Conservation (phyloP, 2,113 vertebrate genomes). For the Macroglossus sobrinus region DNA sequence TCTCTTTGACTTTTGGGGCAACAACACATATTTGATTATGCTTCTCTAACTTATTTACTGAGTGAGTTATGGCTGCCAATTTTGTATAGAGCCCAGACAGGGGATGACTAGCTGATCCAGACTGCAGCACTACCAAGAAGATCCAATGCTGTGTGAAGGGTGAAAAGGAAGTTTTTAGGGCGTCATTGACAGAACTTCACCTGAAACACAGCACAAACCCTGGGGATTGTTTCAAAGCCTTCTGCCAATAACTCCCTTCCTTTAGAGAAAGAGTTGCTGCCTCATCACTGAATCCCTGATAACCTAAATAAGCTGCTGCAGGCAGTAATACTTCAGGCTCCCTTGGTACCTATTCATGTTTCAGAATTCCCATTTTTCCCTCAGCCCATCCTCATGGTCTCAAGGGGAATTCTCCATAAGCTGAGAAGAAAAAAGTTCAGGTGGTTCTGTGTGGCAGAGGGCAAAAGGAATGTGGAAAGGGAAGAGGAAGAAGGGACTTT, state of each 20-base stretch:
- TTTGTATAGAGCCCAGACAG: neutral
- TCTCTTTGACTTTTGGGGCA: neutral
- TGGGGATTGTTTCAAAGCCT: neutral
- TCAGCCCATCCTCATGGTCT: neutral
- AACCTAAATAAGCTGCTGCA: neutral
- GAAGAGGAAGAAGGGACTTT: neutral
- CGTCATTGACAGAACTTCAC: neutral
- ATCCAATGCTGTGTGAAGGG: neutral
- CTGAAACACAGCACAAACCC: neutral
- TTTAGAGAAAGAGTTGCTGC: neutral
- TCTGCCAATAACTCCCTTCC: neutral
- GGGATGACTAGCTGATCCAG: too few relatives aligned
- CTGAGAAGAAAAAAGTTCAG: neutral
- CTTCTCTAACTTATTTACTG: neutral
- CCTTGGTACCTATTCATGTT: neutral
- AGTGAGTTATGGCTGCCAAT: neutral
- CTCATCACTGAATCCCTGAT: neutral
- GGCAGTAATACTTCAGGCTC: neutral
- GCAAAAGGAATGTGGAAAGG: neutral
- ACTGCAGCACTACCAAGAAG: neutral
- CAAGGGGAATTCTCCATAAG: neutral
- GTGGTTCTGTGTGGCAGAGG: neutral
- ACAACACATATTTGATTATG: accelerated
- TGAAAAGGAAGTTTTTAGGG: neutral
- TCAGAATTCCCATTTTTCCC: neutral